Conservation (phyloP, 1,140 invertebrate genomes). For the Drosophila ambigua region DNA sequence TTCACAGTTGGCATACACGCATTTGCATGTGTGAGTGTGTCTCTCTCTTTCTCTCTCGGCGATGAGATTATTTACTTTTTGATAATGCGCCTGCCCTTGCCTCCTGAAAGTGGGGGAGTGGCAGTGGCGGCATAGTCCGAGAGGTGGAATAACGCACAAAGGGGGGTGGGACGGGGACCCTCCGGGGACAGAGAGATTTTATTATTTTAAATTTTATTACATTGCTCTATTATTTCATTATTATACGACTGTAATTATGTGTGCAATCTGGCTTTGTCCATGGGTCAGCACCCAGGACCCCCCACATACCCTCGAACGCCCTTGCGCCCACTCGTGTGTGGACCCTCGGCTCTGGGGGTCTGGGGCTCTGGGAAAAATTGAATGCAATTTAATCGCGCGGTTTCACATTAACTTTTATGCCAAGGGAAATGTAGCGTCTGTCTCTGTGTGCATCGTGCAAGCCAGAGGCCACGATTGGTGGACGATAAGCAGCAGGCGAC, state of each 20-base stretch:
- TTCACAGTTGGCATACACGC: conserved; percentile 47
- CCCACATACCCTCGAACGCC: conserved; percentile 2
- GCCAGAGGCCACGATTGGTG: no score
- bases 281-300: no score
- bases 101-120: no score
- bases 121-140: background rate
- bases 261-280: conserved; percentile 34
- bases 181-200: conserved; percentile 30
- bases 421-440: background rate
- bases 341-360: no score
- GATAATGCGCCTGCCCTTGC: conserved; percentile 8
- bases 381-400: conserved; percentile 65
- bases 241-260: conserved; percentile 59
- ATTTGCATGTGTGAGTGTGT: background rate
- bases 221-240: conserved; percentile 59
- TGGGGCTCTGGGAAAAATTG: conserved; percentile 17
- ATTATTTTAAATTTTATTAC: conserved; percentile 50
- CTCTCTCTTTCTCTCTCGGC: background rate
- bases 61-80: conserved; percentile 29
- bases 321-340: conserved; percentile 3
- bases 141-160: conserved; percentile 31
- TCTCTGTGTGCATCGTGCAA: no score
- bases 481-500: no score
- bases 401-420: conserved; percentile 52
- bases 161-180: background rate